Base-by-base conservation (phyloP, 2,113 vertebrate genomes). In the Pelecanus crispus region DNA sequence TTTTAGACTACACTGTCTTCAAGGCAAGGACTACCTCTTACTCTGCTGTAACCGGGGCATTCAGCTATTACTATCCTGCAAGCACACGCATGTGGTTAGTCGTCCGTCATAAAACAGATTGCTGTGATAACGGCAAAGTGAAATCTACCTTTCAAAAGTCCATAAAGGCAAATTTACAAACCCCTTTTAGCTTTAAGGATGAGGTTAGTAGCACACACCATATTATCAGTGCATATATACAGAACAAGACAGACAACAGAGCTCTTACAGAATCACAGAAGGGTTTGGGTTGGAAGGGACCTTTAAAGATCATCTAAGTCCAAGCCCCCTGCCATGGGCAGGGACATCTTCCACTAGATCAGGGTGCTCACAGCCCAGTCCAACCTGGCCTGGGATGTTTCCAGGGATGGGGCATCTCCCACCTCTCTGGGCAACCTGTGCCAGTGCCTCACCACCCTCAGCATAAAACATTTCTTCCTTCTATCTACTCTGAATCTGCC, bases 61-160 rank as follows among this genome's bases (percentile, higher is more conserved):
- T 58, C 45, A 20, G 65, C 32, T 32, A 18, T 22, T 29, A 29
- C 53, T 28, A 3, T 22, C 67, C 82, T 56, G 32, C 17, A 61
- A 82, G 34, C 8, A 45, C 1, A 58, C 0, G 15, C 59, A 62
- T 0, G 0, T 4, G 5, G 34, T 29, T 17, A 40, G 18, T 44
- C 36, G 68, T 17, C 59, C 32, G 63, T 72, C 42, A 75, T 13
- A 56, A 77, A 79, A 58, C 0, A 91, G 47, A 20, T 18, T 58
- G 77, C 42, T 31, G 65, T 7, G 44, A 44, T 6, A 78, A 72
- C 1, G 10, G 10, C 52, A 52, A 70, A 89, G 52, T 8, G 17
- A 94, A 92, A 67, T 20, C 50, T 26, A 42, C 72, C n/a, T 55
- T 92, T 59, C 47, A 20, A 2, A 80, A 83, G 25, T 25, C 32